phyloP scores from a whole-genome alignment of 2,113 vertebrate species.

The Chrysochloris asiatica region DNA sequence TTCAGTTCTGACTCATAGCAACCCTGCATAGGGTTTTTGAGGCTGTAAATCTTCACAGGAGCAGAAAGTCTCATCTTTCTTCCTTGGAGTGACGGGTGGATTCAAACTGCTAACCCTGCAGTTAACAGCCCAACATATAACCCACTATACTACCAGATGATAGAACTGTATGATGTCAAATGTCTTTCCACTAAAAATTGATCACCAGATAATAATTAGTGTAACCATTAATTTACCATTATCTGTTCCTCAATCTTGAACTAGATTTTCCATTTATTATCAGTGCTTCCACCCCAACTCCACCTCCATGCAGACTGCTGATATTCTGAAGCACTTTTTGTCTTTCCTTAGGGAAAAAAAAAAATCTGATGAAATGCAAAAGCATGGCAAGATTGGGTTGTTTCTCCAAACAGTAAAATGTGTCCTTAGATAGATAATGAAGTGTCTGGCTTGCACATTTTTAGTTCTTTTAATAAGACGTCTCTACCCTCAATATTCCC shows the following conservation, averaged over 20 bases:
- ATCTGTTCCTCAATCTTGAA: not conserved
- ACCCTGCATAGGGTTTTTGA: no score
- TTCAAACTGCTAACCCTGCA: no score
- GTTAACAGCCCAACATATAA: no score
- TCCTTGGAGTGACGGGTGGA: no score
- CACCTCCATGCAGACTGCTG: not conserved
- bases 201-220: not conserved
- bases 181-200: not conserved
- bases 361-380: not conserved
- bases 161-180: not conserved
- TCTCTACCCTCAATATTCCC: not conserved
- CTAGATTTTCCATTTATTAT: not conserved
- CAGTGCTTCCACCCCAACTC: not conserved
- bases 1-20: no score
- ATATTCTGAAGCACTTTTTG: not conserved
- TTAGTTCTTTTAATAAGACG: constrained; percentile 13
- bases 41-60: no score
- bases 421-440: not conserved
- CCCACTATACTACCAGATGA: no score
- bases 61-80: no score
- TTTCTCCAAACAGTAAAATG: constrained; percentile 15
- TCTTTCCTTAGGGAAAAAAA: not conserved
- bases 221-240: constrained; percentile 6
- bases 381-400: not conserved
- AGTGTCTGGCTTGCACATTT: constrained; percentile 26